Conservation (phyloP, 2,797 vertebrate species). For the Myotis pilosus region DNA sequence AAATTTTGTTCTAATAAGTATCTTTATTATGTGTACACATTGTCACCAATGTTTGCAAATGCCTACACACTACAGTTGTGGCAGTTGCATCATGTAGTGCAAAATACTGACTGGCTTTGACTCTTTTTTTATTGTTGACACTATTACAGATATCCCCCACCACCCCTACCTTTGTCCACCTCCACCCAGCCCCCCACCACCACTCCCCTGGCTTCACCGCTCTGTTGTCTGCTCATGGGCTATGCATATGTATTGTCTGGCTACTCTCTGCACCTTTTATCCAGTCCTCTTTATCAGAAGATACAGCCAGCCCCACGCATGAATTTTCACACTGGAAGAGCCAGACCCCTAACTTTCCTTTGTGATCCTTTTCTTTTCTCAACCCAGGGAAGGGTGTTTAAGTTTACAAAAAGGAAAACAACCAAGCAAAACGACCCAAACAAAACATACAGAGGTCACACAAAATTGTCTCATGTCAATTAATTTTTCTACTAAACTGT, state of each 20-base stretch:
- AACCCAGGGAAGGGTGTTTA: background rate
- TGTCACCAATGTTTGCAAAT: background rate
- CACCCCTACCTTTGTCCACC: background rate
- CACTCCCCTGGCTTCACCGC: background rate
- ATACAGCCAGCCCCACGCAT: background rate
- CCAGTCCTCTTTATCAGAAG: background rate
- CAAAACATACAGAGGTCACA: background rate
- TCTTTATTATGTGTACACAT: accelerated
- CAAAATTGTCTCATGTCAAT: background rate
- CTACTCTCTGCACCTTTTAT: background rate
- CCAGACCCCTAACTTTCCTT: no score
- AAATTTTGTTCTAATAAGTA: background rate
- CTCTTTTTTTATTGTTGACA: background rate
- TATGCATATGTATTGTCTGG: background rate
- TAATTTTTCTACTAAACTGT: no score
- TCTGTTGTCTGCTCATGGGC: background rate
- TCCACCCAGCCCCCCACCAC: background rate
- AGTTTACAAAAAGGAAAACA: no score
- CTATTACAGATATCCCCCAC: background rate
- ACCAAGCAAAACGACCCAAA: background rate
- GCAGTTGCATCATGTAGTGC: accelerated
- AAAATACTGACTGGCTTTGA: background rate
- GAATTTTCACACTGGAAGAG: no score
- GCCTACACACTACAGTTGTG: no score
- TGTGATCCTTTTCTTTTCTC: background rate